Percentiles rank a stretch among this genome's conserved stretches.
Conservation (phyloP, 2,113 vertebrate genomes). For the Coracopsis vasa region DNA sequence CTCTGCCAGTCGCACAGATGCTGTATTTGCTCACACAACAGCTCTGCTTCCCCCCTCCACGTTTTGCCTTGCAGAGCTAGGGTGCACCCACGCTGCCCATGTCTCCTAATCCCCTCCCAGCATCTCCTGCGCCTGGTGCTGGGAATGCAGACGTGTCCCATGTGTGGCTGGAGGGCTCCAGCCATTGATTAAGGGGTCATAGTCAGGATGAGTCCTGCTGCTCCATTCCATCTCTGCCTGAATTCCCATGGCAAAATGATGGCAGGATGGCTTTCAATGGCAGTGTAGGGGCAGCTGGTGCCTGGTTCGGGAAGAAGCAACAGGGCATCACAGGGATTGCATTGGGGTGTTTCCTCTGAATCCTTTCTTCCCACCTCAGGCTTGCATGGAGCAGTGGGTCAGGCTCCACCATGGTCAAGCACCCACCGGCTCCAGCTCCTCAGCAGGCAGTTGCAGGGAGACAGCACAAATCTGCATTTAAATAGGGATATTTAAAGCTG, state of each 20-base stretch:
- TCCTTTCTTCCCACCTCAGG: accelerated
- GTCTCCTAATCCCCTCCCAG: neutral
- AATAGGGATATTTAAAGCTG: constrained; percentile 58
- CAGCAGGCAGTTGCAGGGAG: neutral
- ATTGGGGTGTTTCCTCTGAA: accelerated
- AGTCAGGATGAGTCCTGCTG: neutral
- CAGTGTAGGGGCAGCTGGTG: accelerated
- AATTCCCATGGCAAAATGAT: accelerated
- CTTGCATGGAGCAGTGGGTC: accelerated
- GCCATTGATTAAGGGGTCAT: accelerated
- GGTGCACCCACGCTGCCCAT: neutral
- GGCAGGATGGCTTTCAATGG: accelerated
- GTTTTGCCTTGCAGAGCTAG: constrained; percentile 17
- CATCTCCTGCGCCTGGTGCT: neutral
- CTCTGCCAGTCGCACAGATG: constrained; percentile 24
- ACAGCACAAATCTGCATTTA: constrained; percentile 1
- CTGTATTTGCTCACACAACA: neutral
- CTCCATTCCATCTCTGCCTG: accelerated
- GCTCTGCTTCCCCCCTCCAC: constrained; percentile 4
- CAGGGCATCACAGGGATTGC: accelerated
- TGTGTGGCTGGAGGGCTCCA: neutral
- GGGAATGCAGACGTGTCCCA: neutral
- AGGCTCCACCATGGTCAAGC: neutral
- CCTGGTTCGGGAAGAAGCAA: accelerated
- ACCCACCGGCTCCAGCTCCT: neutral